These are phyloP conservation scores for Macaca mulatta DNA, from an alignment of 2,113 vertebrate species.

Conservation along the genomic window DNA sequence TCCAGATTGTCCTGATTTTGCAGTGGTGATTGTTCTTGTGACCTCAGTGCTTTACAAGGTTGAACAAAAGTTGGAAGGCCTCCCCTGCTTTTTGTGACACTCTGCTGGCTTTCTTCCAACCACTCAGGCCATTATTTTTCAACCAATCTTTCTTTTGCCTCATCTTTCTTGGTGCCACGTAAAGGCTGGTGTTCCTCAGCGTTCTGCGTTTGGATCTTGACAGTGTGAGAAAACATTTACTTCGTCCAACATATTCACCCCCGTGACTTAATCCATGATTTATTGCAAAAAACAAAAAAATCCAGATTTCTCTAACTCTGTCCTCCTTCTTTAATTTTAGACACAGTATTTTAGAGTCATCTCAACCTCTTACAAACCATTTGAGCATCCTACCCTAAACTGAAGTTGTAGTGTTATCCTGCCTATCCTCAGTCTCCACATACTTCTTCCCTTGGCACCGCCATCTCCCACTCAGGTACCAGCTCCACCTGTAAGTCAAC, in stretches of 20 bases:
- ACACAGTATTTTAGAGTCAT: neutral
- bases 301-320: neutral
- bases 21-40: neutral
- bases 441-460: neutral
- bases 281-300: neutral
- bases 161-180: neutral
- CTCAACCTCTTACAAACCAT: neutral
- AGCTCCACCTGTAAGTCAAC: neutral
- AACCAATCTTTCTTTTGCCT: neutral
- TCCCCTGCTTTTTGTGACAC: neutral
- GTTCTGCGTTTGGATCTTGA: neutral
- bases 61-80: neutral
- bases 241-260: neutral
- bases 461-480: neutral
- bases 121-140: neutral
- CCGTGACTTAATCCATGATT: neutral
- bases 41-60: neutral
- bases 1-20: neutral
- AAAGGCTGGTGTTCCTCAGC: neutral
- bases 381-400: neutral
- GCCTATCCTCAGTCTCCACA: neutral
- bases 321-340: neutral
- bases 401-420: neutral
- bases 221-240: neutral
- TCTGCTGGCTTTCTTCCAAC: neutral